These are phyloP conservation scores for Neelides sp. DNA, from an alignment of 1,140 invertebrate species.

Conservation along the genomic window DNA sequence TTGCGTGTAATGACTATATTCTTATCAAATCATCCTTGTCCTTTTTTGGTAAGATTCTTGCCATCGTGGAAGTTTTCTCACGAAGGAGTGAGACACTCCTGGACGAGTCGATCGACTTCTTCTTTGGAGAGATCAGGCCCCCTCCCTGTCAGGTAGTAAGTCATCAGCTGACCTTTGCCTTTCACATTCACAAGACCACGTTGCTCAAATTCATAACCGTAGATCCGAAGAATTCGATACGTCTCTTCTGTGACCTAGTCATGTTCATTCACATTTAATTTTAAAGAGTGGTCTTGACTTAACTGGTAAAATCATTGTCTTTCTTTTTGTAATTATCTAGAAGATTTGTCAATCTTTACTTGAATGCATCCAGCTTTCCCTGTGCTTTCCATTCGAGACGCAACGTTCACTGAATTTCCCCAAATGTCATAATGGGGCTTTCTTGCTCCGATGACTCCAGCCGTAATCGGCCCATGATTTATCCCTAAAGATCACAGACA, in stretches of 20 bases:
- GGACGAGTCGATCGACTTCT: conserved; percentile 19
- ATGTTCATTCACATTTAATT: not conserved
- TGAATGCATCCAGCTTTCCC: conserved; percentile 89
- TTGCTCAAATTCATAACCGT: conserved; percentile 81
- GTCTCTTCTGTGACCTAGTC: conserved; percentile 81
- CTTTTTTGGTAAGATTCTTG: no score
- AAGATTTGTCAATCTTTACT: conserved; percentile 40
- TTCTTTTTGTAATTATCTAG: conserved; percentile 1
- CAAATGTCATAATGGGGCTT: conserved; percentile 95
- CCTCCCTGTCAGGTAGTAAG: conserved; percentile 76
- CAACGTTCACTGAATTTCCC: conserved; percentile 92
- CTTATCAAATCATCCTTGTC: no score
- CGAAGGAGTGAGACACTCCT: no score
- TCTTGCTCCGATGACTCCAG: conserved; percentile 82
- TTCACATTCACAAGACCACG: conserved; percentile 83
- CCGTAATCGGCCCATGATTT: conserved; percentile 88
- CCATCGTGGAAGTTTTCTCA: no score
- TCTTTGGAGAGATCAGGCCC: conserved; percentile 31
- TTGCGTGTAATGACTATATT: no score
- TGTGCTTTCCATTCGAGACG: conserved; percentile 90
- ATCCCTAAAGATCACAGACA: conserved; percentile 47
- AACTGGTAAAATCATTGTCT: not conserved
- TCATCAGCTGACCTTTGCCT: conserved; percentile 88
- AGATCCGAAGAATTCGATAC: conserved; percentile 65
- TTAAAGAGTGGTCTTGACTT: not conserved